Percentiles rank a stretch among this genome's conserved stretches.
Evolutionary conservation across 2,888 invertebrate genomes (phyloP).

Genomic region (Malthinus seriepunctatus): DNA sequence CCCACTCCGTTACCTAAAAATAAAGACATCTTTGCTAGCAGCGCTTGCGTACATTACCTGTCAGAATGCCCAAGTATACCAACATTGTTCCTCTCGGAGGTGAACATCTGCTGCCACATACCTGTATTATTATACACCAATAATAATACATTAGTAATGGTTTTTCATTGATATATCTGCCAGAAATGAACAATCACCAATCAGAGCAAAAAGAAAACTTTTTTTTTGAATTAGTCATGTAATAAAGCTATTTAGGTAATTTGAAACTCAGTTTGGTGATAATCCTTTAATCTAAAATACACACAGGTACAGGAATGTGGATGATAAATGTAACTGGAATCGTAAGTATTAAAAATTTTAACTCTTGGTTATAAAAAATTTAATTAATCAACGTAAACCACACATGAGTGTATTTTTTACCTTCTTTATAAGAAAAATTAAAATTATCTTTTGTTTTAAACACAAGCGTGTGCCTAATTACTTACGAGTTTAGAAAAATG

Average conservation of each 20-base stretch:
- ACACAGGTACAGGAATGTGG: conserved; percentile 11
- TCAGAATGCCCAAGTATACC: conserved; percentile 47
- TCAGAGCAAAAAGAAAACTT: conserved; percentile 10
- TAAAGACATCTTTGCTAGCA: conserved; percentile 43
- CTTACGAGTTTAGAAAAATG: conserved; percentile 24
- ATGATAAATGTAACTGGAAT: conserved; percentile 19
- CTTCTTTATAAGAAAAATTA: conserved; percentile 3
- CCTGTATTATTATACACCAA: conserved; percentile 54
- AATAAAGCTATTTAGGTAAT: conserved; percentile 4
- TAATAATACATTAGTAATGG: conserved; percentile 53
- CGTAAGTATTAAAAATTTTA: conserved; percentile 22
- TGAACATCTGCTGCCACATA: conserved; percentile 49
- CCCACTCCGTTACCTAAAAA: conserved; percentile 54
- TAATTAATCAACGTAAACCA: too few species aligned
- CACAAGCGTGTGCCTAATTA: conserved; percentile 18
- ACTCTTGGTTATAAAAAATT: background rate
- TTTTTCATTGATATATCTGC: conserved; percentile 38
- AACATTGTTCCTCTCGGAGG: conserved; percentile 43
- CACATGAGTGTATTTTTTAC: background rate
- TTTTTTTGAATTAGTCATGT: background rate
- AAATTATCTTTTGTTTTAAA: conserved; percentile 18
- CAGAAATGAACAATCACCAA: conserved; percentile 45
- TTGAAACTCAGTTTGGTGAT: conserved; percentile 18
- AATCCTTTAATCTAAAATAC: conserved; percentile 12
- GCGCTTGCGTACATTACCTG: conserved; percentile 54